phyloP scores from a whole-genome alignment of 2,888 invertebrate genomes.

The Tachystola acroxantha region DNA sequence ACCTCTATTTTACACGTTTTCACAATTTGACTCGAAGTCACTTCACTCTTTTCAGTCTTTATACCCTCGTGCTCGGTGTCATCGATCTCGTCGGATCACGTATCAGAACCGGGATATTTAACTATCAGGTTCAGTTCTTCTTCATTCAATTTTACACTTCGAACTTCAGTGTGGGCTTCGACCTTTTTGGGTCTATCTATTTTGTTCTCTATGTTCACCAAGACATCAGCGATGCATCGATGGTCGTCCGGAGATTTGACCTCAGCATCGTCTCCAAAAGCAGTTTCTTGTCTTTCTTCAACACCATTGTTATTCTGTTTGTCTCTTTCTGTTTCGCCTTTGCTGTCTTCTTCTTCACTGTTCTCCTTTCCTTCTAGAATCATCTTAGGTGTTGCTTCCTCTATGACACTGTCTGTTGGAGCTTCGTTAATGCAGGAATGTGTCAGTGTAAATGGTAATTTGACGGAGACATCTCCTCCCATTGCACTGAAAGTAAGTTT shows the following conservation, averaged over 20 bases:
- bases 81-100: conserved; percentile 69
- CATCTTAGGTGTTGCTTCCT: conserved; percentile 68
- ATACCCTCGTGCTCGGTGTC: conserved; percentile 36
- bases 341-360: conserved; percentile 62
- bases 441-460: conserved; percentile 88
- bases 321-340: conserved; percentile 50
- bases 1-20: conserved; percentile 46
- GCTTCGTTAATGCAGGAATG: conserved; percentile 84
- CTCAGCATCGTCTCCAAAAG: conserved; percentile 42
- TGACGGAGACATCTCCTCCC: conserved; percentile 88
- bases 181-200: conserved; percentile 59
- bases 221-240: conserved; percentile 57
- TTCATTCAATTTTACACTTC: conserved; percentile 50
- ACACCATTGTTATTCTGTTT: conserved; percentile 56
- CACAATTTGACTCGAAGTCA: conserved; percentile 32
- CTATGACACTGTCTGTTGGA: conserved; percentile 71
- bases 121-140: conserved; percentile 71
- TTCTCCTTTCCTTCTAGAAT: conserved; percentile 68
- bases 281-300: conserved; percentile 33
- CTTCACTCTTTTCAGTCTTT: conserved; percentile 51
- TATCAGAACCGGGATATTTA: conserved; percentile 67
- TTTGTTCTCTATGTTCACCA: conserved; percentile 68
- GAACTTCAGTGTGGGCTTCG: conserved; percentile 52
- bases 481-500: conserved; percentile 89
- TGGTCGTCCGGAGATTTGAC: conserved; percentile 53